These are phyloP conservation scores for Luscinia luscinia DNA, from an alignment of 2,797 vertebrate genomes.

Conservation along the genomic window DNA sequence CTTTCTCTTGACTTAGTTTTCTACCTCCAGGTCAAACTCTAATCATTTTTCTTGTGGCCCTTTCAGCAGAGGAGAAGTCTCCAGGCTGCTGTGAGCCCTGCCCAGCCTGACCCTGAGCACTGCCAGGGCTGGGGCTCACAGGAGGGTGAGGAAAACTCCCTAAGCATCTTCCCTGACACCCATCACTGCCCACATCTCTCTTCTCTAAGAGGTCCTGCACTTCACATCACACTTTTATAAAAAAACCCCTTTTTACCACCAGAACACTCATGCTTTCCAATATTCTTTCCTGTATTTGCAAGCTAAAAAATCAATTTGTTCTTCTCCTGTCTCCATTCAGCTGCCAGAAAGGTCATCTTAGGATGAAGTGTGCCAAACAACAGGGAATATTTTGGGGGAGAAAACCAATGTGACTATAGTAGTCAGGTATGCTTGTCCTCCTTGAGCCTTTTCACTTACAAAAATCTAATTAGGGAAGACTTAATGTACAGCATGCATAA, in stretches of 20 bases:
- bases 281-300: neutral
- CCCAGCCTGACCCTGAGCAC: neutral
- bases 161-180: neutral
- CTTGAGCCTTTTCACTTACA: neutral
- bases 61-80: neutral
- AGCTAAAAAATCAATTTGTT: neutral
- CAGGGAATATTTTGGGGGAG: neutral
- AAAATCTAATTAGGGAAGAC: slow-evolving; percentile 31
- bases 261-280: neutral
- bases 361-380: neutral
- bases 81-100: neutral
- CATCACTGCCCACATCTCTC: neutral
- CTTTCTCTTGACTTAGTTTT: neutral
- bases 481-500: slow-evolving; percentile 22
- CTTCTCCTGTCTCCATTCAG: neutral
- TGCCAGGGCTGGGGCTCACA: neutral
- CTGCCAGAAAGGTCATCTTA: neutral
- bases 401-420: neutral
- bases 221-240: neutral
- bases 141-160: neutral
- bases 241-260: neutral
- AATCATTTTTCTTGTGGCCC: neutral
- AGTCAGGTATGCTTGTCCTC: neutral
- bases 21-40: neutral
- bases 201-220: no score